Evolutionary conservation across 2,888 invertebrate genomes (phyloP).

Genomic region (Lymantria dispar): DNA sequence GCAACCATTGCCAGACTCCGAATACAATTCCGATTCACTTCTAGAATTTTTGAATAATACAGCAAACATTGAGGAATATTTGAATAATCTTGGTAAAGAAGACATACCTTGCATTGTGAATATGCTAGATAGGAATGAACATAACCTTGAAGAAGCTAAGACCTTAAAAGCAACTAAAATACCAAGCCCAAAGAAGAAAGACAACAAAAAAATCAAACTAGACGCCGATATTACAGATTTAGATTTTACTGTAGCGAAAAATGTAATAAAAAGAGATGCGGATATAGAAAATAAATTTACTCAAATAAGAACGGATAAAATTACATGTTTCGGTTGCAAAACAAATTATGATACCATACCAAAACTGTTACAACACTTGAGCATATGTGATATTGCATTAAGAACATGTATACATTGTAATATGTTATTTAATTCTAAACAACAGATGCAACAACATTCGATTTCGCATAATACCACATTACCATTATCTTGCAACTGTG

Average conservation of each 20-base stretch:
- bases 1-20: constrained; percentile 72
- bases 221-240: constrained; percentile 69
- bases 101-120: constrained; percentile 73
- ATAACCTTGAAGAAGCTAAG: constrained; percentile 44
- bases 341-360: constrained; percentile 53
- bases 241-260: constrained; percentile 64
- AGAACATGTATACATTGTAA: constrained; percentile 66
- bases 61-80: constrained; percentile 71
- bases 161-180: constrained; percentile 47
- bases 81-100: constrained; percentile 71
- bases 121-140: constrained; percentile 66
- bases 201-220: constrained; percentile 42
- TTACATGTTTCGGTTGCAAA: constrained; percentile 67
- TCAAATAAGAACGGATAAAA: constrained; percentile 34
- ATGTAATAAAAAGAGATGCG: constrained; percentile 55
- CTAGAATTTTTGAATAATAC: constrained; percentile 74
- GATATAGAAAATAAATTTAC: constrained; percentile 43
- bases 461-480: constrained; percentile 42
- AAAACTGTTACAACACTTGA: constrained; percentile 63
- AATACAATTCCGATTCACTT: constrained; percentile 75
- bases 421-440: constrained; percentile 62
- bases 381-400: constrained; percentile 58
- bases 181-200: constrained; percentile 61
- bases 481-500: constrained; percentile 55
- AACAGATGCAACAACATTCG: constrained; percentile 64